Evolutionary conservation across 2,113 vertebrate species (phyloP).

Genomic region (Taurulus bubalis): DNA sequence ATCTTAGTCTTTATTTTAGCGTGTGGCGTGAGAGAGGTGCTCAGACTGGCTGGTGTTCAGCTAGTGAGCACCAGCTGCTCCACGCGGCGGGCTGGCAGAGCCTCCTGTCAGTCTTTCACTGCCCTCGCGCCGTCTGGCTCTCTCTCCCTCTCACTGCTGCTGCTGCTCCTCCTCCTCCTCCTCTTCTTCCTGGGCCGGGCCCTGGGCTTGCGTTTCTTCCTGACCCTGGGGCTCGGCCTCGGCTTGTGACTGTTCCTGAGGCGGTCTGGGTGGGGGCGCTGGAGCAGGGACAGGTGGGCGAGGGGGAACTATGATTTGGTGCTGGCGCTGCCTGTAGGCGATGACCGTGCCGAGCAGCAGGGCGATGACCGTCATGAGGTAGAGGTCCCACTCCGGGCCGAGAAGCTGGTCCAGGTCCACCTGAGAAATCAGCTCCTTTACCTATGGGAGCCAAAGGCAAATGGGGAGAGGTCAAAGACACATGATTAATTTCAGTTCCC

Average conservation of each 20-base stretch:
- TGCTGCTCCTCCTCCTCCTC: conserved; percentile 48
- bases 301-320: conserved; percentile 86
- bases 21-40: conserved; percentile 25
- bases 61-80: conserved; percentile 42
- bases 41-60: conserved; percentile 48
- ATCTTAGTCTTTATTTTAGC: conserved; percentile 10
- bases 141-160: conserved; percentile 42
- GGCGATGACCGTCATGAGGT: conserved; percentile 98
- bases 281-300: conserved; percentile 76
- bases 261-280: conserved; percentile 71
- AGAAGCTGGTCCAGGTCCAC: conserved; percentile 97
- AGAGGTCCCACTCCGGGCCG: conserved; percentile 99
- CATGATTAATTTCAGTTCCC: neutral
- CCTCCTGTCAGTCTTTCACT: conserved; percentile 44
- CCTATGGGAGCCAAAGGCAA: conserved; percentile 70
- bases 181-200: conserved; percentile 60
- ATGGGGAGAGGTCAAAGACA: neutral
- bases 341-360: conserved; percentile 95
- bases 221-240: conserved; percentile 48
- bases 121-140: conserved; percentile 32
- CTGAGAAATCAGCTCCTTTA: conserved; percentile 88
- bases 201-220: conserved; percentile 56
- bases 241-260: conserved; percentile 61
- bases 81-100: conserved; percentile 9
- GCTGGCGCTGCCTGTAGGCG: conserved; percentile 95